Base-by-base conservation (phyloP, 2,113 vertebrate genomes). In the Lucifuga dentata region DNA sequence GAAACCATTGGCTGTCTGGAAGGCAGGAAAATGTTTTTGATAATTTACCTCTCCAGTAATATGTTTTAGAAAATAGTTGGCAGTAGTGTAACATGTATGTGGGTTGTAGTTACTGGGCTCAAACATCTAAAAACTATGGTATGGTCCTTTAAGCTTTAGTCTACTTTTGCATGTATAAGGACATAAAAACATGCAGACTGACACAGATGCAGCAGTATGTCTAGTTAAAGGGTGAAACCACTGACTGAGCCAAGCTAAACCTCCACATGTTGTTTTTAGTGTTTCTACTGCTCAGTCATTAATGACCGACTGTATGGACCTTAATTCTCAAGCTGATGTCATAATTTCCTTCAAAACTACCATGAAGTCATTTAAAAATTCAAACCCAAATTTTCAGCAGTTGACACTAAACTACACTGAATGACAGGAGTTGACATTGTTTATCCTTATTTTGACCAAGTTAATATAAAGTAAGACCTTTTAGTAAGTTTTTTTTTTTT, bases 181-280 rank as follows among this genome's bases (percentile, higher is more conserved):
- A 35, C 11, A 36, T 49, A 15, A 41, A 36, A 58, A 24, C 17
- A 46, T 21, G 12, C 0, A 38, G 40, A 41, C 5, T 51, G 51
- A 77, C 38, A 44, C 67, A 43, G 66, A 48, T 32, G 39, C 68
- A 78, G 59, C 46, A 51, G n/a, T n/a, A n/a, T n/a, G 45, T 78
- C 63, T 61, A 70, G 55, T 48, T 48, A 60, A 36, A 51, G 66
- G 55, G 51, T 51, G 52, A 80, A 81, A 77, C 35, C 33, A 15
- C 15, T 6, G 70, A 45, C 48, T 3, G 59, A 68, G 82, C 84
- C 86, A 88, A 89, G 61, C 44, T 59, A 86, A 84, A 88, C 74
- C 44, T 73, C 46, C 36, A 45, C 10, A 33, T 88, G 77, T 85
- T 91, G 61, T 86, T 89, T 29, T 86, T 74, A 85, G 55, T 55